Conservation (phyloP, 2,797 vertebrate species). For the Neomorphus geoffroyi region DNA sequence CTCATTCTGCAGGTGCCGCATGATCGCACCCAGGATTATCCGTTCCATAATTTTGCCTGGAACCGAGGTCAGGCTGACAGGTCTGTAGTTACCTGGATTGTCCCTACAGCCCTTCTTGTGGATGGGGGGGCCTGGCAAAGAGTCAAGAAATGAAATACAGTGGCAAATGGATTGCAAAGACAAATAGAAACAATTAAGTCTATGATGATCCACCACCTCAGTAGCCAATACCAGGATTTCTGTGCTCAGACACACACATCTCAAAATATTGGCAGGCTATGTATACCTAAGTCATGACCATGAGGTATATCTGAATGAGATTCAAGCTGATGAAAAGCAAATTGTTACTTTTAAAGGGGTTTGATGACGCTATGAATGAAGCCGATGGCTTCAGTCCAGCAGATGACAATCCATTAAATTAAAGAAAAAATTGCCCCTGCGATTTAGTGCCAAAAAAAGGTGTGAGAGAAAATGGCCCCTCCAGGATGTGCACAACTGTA, state of each 20-base stretch:
- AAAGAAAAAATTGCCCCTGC: neutral
- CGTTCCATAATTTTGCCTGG: no score
- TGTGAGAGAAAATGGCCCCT: neutral
- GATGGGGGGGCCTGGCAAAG: neutral
- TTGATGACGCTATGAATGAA: slow-evolving; percentile 13
- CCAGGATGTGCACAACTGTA: neutral
- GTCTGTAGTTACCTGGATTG: no score
- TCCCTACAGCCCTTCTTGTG: no score
- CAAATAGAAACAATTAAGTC: neutral
- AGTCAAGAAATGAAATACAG: neutral
- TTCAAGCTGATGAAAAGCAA: slow-evolving; percentile 35
- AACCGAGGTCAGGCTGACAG: no score
- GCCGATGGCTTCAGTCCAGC: neutral
- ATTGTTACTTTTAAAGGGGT: slow-evolving; percentile 27
- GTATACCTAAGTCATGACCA: neutral
- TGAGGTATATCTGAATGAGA: slow-evolving; percentile 21
- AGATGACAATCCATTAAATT: slow-evolving; percentile 22
- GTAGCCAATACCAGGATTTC: neutral
- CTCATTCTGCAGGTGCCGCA: no score
- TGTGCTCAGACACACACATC: neutral
- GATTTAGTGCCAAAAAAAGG: neutral
- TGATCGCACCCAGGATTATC: no score
- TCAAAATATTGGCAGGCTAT: no score
- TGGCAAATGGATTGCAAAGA: neutral
- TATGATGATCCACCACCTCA: neutral